These are phyloP conservation scores for Harpagus bidentatus DNA, from an alignment of 2,113 vertebrate genomes.

Conservation along the genomic window DNA sequence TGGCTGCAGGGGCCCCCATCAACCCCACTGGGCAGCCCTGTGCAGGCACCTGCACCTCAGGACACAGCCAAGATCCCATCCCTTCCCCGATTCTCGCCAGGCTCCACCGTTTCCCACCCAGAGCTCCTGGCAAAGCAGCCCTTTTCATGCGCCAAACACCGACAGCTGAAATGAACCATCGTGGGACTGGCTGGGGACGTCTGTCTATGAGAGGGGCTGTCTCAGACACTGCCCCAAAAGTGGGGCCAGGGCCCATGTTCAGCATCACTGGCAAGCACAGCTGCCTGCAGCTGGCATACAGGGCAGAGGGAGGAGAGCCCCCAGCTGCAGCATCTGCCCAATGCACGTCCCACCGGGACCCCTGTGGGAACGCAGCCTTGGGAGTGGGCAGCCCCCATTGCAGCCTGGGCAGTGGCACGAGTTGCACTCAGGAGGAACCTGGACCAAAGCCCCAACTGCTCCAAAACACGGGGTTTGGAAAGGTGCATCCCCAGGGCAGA, in stretches of 20 bases:
- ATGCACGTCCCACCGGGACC: not conserved
- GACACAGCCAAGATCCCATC: not conserved
- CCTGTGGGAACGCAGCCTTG: rapidly evolving
- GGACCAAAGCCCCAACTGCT: not conserved
- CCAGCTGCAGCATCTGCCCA: not conserved
- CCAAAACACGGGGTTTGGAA: not conserved
- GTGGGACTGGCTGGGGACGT: not conserved
- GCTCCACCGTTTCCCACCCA: not conserved
- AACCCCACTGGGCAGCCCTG: not conserved
- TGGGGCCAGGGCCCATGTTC: rapidly evolving
- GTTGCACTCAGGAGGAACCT: not conserved
- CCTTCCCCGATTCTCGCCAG: rapidly evolving
- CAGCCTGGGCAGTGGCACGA: rapidly evolving
- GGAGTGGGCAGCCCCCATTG: not conserved
- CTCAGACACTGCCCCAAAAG: not conserved
- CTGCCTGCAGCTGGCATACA: not conserved
- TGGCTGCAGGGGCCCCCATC: not conserved
- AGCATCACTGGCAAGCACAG: rapidly evolving
- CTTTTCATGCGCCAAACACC: not conserved
- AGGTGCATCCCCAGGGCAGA: not conserved
- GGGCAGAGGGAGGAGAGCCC: no score
- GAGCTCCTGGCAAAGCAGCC: not conserved
- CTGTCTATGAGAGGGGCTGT: not conserved
- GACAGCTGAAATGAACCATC: rapidly evolving
- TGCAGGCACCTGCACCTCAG: no score